Percentiles rank a stretch among this genome's conserved stretches.
phyloP scores from a whole-genome alignment of 2,888 invertebrate genomes.

The Seira ritae region DNA sequence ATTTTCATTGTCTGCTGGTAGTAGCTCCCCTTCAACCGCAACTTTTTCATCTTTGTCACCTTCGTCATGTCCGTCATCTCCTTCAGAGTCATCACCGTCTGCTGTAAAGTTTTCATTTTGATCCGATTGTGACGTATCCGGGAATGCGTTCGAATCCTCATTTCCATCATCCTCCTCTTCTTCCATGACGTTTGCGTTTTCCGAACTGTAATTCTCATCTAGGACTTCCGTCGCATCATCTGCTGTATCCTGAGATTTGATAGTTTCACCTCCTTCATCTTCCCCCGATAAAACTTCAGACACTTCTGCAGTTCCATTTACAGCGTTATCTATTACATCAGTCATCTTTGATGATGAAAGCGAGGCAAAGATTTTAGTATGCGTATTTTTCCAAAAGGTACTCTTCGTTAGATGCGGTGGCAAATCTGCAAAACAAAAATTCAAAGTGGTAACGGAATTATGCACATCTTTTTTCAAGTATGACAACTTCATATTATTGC shows the following conservation, averaged over 20 bases:
- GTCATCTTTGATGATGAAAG: conserved; percentile 14
- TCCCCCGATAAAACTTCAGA: background rate
- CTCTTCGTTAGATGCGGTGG: too few species aligned
- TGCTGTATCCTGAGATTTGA: background rate
- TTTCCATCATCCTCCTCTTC: background rate
- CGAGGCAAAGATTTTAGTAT: too few species aligned
- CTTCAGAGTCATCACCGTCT: conserved; percentile 26
- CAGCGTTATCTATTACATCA: conserved; percentile 14
- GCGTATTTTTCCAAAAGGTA: too few species aligned
- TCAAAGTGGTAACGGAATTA: too few species aligned
- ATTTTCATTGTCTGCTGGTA: background rate
- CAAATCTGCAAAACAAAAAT: too few species aligned
- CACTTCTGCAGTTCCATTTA: conserved; percentile 17
- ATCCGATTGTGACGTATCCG: conserved; percentile 13
- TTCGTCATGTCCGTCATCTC: conserved; percentile 22
- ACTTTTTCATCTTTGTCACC: conserved; percentile 19
- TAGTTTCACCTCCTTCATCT: background rate
- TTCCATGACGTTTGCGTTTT: background rate
- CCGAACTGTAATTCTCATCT: background rate
- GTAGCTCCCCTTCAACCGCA: background rate
- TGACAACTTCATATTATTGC: too few species aligned
- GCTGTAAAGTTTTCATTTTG: background rate
- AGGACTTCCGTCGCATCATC: background rate
- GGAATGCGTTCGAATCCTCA: conserved; percentile 23
- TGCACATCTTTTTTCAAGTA: too few species aligned